These are phyloP conservation scores for Helostoma temminkii DNA, from an alignment of 2,797 vertebrate genomes.

Conservation along the genomic window DNA sequence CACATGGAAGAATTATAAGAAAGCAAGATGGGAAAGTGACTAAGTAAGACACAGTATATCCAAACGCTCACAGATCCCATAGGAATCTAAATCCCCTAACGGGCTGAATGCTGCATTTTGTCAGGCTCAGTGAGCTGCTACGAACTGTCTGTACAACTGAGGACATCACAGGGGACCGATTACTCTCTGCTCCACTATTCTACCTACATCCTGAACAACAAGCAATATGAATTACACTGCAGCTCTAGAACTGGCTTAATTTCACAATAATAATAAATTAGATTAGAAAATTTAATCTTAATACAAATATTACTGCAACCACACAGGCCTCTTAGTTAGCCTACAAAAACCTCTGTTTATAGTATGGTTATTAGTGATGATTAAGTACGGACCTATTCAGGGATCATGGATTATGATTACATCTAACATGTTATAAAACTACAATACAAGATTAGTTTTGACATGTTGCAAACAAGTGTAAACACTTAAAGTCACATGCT, in stretches of 20 bases:
- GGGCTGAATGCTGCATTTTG: slow-evolving; percentile 57
- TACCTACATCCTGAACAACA: slow-evolving; percentile 24
- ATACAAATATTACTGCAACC: neutral
- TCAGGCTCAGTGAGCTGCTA: slow-evolving; percentile 66
- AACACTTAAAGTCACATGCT: no score
- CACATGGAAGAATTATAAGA: slow-evolving; percentile 6
- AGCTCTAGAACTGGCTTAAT: neutral
- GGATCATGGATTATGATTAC: no score
- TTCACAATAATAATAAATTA: neutral
- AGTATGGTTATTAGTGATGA: no score
- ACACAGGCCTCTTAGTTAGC: neutral
- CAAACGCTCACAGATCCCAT: slow-evolving; percentile 58
- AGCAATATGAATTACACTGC: slow-evolving; percentile 11
- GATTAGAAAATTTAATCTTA: neutral
- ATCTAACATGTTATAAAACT: no score
- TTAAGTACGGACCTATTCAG: neutral
- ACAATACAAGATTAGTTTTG: no score
- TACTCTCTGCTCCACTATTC: slow-evolving; percentile 50
- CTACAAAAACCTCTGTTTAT: neutral
- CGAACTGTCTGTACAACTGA: slow-evolving; percentile 53
- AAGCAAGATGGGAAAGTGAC: slow-evolving; percentile 13
- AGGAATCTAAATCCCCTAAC: slow-evolving; percentile 69
- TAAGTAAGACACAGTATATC: slow-evolving; percentile 21
- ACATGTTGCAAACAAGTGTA: no score
- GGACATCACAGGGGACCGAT: slow-evolving; percentile 56